Evolutionary conservation across 2,888 invertebrate species (phyloP), one percentile per base, ranked within the genome.

Genomic region (Cephus pygmeus): DNA sequence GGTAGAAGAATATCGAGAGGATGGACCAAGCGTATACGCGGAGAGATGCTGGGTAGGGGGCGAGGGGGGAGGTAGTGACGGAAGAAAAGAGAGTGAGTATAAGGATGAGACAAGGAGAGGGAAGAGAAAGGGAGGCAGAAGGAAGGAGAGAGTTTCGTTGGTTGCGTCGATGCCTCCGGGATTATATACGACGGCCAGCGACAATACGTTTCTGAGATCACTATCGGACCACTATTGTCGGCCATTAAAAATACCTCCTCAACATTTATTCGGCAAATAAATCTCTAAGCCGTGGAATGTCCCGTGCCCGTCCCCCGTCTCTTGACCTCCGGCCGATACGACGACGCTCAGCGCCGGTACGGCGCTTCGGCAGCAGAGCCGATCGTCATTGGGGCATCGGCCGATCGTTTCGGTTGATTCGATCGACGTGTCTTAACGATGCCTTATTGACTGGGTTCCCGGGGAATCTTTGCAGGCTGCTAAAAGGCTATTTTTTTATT

Each of bases 211-310:
- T 84, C 84, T 84, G 83, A 86, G 88, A 89, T 88, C 85, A 84
- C 87, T 89, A 87, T 89, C 89, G 83, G 82, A 81, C 83, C 84
- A 81, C 85, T 86, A 84, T 87, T 85, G 85, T 89, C 86, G 85
- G 83, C 87, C 86, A 89, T 88, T 86, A 88, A 89, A 87, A 88
- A 88, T 88, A 88, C 83, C 84, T 84, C 81, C 83, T 85, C 86
- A 86, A 87, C 86, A 84, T 88, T 88, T 85, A 87, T 88, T 86
- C 85, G 86, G 84, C 87, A 86, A 88, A 88, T 88, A 86, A 85
- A 86, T 88, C 88, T 87, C 85, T 76, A 82, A 77, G 74, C 79
- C 30, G 75, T 79, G 82, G 82, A 80, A 81, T 81, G 80, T 76
- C 77, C 77, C 75, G 23, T 56, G 56, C 56, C 79, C 79, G 79